Conservation (phyloP, 1,140 invertebrate species). For the Drosophila nebulosa region DNA sequence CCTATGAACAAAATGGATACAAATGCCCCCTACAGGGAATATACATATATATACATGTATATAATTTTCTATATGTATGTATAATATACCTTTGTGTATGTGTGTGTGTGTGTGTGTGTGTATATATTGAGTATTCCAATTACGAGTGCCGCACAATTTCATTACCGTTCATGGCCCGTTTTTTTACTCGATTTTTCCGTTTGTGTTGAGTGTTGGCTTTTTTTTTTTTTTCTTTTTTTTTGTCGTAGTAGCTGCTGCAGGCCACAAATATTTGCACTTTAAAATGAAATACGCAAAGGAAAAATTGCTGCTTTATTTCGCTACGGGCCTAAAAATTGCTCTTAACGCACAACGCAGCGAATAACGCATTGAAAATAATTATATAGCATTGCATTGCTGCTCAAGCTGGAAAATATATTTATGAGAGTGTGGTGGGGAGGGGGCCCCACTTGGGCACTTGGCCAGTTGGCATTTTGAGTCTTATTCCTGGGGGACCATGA, state of each 20-base stretch:
- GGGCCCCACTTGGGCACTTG: background rate
- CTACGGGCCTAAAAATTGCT: conserved; percentile 49
- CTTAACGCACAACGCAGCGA: conserved; percentile 15
- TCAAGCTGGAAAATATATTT: conserved; percentile 57
- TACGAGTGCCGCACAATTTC: conserved; percentile 59
- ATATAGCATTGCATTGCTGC: conserved; percentile 59
- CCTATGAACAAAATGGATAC: background rate
- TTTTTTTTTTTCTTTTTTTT: background rate
- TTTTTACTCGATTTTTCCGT: conserved; percentile 28
- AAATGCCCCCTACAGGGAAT: no score
- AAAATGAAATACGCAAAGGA: conserved; percentile 57
- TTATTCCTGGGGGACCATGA: conserved; percentile 50
- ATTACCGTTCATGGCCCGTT: conserved; percentile 51
- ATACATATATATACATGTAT: no score
- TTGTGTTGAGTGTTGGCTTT: background rate
- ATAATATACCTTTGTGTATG: conserved; percentile 8
- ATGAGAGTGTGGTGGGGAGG: no score
- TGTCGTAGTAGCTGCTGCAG: conserved; percentile 27
- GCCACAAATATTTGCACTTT: conserved; percentile 71
- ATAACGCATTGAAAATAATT: conserved; percentile 59
- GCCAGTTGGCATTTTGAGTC: conserved; percentile 37
- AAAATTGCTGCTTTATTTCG: conserved; percentile 24
- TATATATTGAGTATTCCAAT: conserved; percentile 42
- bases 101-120: conserved; percentile 10
- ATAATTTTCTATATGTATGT: background rate